These are phyloP conservation scores for Tuta absoluta DNA, from an alignment of 2,888 invertebrate species.

Conservation along the genomic window DNA sequence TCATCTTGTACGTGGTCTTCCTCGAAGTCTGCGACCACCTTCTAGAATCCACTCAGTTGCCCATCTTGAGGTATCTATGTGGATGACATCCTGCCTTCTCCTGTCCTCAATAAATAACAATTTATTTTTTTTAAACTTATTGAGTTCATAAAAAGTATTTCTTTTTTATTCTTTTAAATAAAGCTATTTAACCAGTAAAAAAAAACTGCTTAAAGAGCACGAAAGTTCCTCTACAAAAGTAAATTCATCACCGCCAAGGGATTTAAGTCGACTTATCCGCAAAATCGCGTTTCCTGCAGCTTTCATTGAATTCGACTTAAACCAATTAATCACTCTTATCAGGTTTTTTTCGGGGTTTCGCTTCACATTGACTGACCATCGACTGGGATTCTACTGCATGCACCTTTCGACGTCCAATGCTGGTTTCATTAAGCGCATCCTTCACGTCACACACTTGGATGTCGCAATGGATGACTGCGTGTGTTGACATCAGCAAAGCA, in stretches of 20 bases:
- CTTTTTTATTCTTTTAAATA: no score
- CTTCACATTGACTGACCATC: constrained; percentile 50
- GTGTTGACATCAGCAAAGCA: not conserved
- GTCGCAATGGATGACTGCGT: not conserved
- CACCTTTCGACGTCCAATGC: not conserved
- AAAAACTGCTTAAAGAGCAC: constrained; percentile 2
- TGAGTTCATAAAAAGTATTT: no score
- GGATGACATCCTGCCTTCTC: no score
- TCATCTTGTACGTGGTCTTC: no score
- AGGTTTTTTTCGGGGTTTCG: constrained; percentile 73
- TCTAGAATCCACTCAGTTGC: no score
- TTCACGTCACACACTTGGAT: not conserved
- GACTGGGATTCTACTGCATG: not conserved
- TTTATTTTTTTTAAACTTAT: no score
- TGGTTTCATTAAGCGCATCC: no score
- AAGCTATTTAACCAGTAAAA: no score
- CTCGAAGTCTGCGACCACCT: no score
- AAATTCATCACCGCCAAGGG: constrained; percentile 45
- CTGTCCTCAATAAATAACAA: no score
- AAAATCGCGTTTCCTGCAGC: constrained; percentile 56
- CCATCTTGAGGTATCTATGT: no score
- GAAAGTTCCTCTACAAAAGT: constrained; percentile 31
- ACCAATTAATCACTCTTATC: constrained; percentile 81
- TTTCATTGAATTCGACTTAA: constrained; percentile 78
- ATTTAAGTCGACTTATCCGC: constrained; percentile 54